Percentiles rank a stretch among this genome's conserved stretches.
Conservation (phyloP, 2,113 vertebrate genomes). For the Oenanthe melanoleuca region DNA sequence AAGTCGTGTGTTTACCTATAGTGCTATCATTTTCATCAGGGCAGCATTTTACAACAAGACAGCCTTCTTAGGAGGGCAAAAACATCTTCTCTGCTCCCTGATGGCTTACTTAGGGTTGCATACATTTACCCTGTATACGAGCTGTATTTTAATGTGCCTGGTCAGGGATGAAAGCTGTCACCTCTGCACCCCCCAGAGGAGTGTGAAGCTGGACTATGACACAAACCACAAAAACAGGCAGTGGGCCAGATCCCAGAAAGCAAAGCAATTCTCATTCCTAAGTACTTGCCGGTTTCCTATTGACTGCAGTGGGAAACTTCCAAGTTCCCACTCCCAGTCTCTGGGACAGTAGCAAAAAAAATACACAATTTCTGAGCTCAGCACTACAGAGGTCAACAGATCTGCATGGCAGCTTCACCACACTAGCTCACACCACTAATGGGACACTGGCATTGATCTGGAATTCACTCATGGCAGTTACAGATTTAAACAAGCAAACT, state of each 20-base stretch:
- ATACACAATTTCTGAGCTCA: background rate
- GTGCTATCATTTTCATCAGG: background rate
- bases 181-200: background rate
- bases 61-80: background rate
- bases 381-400: background rate
- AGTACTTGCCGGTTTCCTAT: conserved; percentile 32
- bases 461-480: background rate
- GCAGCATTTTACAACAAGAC: background rate
- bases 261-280: conserved; percentile 31
- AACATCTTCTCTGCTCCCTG: background rate
- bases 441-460: background rate
- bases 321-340: conserved; percentile 21
- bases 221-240: conserved; percentile 17
- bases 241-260: background rate
- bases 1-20: background rate
- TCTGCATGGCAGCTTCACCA: background rate
- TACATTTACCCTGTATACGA: background rate
- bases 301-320: conserved; percentile 39
- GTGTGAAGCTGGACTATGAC: background rate
- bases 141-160: background rate
- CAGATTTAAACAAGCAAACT: background rate
- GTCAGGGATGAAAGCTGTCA: background rate
- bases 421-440: background rate
- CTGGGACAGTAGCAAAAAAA: background rate
- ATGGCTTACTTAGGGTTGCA: background rate